Evolutionary conservation across 1,140 invertebrate genomes (phyloP), one percentile per base, ranked within the genome.

Genomic region (Drosophila subobscura): DNA sequence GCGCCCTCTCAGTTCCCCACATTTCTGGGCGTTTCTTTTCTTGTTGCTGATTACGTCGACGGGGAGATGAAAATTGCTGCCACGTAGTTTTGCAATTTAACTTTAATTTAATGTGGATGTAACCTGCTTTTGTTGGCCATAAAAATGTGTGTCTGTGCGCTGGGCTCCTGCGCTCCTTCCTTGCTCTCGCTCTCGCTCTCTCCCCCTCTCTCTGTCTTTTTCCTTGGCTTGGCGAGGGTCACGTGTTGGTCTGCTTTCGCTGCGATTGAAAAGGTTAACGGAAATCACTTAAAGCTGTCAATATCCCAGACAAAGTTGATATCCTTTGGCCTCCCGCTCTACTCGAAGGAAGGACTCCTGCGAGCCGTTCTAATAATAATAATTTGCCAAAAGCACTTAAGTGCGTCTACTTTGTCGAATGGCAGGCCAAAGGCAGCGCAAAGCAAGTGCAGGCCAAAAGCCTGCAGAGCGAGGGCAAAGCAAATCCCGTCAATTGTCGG

Each of bases 11-110:
- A 20, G 16, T 6, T 25, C 22, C 1, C 14, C 42, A 22, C 33
- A 1, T 14, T 46, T n/a, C 20, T 37, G 33, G 33, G 33, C 33
- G 10, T 37, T 10, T 16, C 16, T 5, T n/a, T 25, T 72, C 57
- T 77, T 83, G 79, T 70, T 79, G 75, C 76, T 84, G 75, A 71
- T 84, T 76, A 70, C 80, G 63, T 77, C 72, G 72, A 76, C 76
- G 71, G 42, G 50, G 75, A 61, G 72, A 79, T 73, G 78, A 75
- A 78, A 81, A 86, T 75, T 81, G 83, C 83, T 81, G 83, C 83
- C 83, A 88, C 83, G 83, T 88, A 88, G 84, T 88, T 88, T 88
- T 88, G 83, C 84, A 75, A 88, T 88, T 88, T 88, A 88, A 88
- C 84, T 88, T 88, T 88, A 88, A 88, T 88, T 88, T 88, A 88